phyloP scores from a whole-genome alignment of 2,113 vertebrate genomes.

The Nyctibius bracteatus region DNA sequence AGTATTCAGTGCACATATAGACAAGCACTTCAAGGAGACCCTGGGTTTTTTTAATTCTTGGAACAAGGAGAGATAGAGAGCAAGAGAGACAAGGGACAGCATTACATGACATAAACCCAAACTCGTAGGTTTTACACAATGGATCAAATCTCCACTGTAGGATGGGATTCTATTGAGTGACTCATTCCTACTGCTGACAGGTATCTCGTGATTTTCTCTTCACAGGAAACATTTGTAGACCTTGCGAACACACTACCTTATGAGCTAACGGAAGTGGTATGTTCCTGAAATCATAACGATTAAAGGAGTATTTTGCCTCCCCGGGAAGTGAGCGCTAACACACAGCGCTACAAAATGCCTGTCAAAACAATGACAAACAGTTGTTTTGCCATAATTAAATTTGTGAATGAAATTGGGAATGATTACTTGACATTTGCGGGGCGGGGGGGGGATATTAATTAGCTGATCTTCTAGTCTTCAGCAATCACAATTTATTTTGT shows the following conservation, averaged over 20 bases:
- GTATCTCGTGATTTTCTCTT: not conserved
- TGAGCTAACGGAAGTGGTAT: not conserved
- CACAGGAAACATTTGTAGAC: not conserved
- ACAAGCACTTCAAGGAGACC: not conserved
- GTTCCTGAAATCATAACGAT: fast-evolving
- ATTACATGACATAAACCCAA: not conserved
- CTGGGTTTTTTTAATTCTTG: not conserved
- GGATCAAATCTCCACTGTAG: not conserved
- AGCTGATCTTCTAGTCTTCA: not conserved
- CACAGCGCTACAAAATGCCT: not conserved
- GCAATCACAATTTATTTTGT: not conserved
- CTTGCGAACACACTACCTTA: not conserved
- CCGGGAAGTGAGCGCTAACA: not conserved
- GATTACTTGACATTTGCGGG: not conserved
- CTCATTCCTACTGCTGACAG: not conserved
- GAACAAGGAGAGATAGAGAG: not conserved
- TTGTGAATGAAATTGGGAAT: not conserved
- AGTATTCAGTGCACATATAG: not conserved
- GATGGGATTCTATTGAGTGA: not conserved
- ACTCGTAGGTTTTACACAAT: not conserved
- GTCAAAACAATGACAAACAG: not conserved
- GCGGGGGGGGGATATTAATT: not conserved
- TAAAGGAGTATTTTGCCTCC: not conserved
- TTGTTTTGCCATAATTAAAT: not conserved
- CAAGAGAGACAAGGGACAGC: not conserved